Percentiles rank a stretch among this genome's conserved stretches.
Evolutionary conservation across 2,888 invertebrate species (phyloP).

Genomic region (Nomada goodeniana): DNA sequence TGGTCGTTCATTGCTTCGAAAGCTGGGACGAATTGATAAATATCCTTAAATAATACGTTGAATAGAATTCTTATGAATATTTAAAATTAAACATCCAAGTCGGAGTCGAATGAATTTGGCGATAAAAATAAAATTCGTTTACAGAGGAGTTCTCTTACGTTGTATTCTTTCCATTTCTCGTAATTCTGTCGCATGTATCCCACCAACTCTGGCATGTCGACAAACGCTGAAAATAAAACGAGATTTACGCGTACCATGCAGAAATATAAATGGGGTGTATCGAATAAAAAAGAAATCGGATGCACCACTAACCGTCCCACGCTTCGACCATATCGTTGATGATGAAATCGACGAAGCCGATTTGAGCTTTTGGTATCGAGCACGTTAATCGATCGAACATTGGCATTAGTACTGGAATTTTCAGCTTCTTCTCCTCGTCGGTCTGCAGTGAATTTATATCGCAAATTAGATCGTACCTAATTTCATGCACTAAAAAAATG

Average conservation of each 20-base stretch:
- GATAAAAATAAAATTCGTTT: background rate
- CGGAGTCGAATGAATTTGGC: background rate
- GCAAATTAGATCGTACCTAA: too few relatives aligned
- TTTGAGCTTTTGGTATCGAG: constrained; percentile 98
- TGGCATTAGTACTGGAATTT: constrained; percentile 98
- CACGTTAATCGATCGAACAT: constrained; percentile 98
- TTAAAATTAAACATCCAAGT: background rate
- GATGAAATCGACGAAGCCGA: constrained; percentile 98
- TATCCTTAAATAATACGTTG: background rate
- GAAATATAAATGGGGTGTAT: background rate
- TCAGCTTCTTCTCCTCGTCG: constrained; percentile 95
- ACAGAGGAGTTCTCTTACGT: constrained; percentile 36
- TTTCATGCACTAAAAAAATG: too few relatives aligned
- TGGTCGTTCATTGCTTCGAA: too few relatives aligned
- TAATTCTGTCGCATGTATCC: constrained; percentile 94
- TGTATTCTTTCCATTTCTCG: constrained; percentile 94
- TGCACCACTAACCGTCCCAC: constrained; percentile 92
- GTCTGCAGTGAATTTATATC: constrained; percentile 87
- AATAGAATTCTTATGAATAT: background rate
- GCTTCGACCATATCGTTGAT: constrained; percentile 99
- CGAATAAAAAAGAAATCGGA: background rate
- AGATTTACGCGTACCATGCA: constrained; percentile 2
- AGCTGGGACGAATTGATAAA: too few relatives aligned
- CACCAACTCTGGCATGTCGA: constrained; percentile 96
- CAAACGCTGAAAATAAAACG: constrained; percentile 88